Evolutionary conservation across 1,140 invertebrate genomes (phyloP), one percentile per base, ranked within the genome.

Genomic region (Harpegnathos saltator): DNA sequence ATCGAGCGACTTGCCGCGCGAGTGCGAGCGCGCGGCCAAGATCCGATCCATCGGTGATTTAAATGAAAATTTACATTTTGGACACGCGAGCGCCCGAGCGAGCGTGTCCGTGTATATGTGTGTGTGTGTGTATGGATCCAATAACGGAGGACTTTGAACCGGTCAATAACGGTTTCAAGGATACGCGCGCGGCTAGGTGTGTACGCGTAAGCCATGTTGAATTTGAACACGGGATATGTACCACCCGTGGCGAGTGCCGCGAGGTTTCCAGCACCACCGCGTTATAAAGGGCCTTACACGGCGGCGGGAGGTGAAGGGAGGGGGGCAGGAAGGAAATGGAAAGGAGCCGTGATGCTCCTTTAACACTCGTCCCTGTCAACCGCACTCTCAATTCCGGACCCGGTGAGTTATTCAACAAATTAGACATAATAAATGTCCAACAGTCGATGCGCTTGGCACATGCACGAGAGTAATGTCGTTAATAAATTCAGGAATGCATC

Each of bases 351-450:
- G 33, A 62, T 17, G 59, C 66, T 86, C 54, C 71, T 73, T 89
- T 82, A 63, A 78, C 82, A 75, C 66, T 80, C 29, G 58, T 48
- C 48, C 50, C 59, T 89, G 87, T 89, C 87, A 85, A 89, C 81
- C 62, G 52, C 74, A 84, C 73, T 85, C 66, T 65, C 81, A 82
- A 87, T 89, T 74, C 48, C 38, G 38, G n/a, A n/a, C 24, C 44
- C 33, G 44, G 17, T 80, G 59, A 89, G 63, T 85, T 89, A 83
- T 87, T 89, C 77, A 75, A 48, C 38, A 80, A 85, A 89, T 85
- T 85, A 85, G 59, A 75, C 26, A 44, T 85, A 83, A 87, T 86
- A 83, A 89, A 89, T 89, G 83, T 85, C 59, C 62, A 29, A 11
- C 38, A 77, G 56, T 71, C 65, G n/a, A 66, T 72, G 73, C 26